A percentile compares a stretch with the other conserved stretches of the same genome.
phyloP scores from a whole-genome alignment of 2,113 vertebrate species.

The Toxostoma redivivum region DNA sequence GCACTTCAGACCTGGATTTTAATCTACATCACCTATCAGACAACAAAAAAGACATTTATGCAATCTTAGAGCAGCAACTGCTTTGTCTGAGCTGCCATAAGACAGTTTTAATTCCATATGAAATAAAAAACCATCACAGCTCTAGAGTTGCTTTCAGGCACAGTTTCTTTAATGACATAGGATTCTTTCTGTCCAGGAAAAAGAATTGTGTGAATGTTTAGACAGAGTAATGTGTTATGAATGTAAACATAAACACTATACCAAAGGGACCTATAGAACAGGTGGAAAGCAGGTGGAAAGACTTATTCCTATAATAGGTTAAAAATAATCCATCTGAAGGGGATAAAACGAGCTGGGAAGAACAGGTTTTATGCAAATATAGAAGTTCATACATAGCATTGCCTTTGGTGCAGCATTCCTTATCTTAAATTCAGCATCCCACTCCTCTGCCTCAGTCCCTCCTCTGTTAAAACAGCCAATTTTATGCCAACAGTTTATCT shows the following conservation, averaged over 20 bases:
- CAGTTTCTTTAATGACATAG: not conserved
- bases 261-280: not conserved
- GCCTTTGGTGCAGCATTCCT: not conserved
- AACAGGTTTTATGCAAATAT: not conserved
- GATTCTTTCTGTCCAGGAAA: not conserved
- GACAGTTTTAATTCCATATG: not conserved
- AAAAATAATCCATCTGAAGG: not conserved
- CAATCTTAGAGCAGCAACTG: not conserved
- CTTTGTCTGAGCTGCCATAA: not conserved
- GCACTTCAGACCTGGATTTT: not conserved
- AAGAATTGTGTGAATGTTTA: not conserved
- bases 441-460: not conserved
- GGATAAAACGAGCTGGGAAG: not conserved
- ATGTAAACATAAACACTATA: not conserved
- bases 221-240: not conserved
- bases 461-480: not conserved
- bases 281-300: not conserved
- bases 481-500: not conserved
- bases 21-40: not conserved
- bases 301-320: not conserved
- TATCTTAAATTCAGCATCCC: not conserved
- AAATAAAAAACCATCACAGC: fast-evolving
- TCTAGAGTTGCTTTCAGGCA: not conserved
- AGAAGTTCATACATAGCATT: not conserved
- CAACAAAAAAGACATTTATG: not conserved